Base-by-base conservation (phyloP, 2,797 vertebrate species). In the Stomatorhinus walkeri region DNA sequence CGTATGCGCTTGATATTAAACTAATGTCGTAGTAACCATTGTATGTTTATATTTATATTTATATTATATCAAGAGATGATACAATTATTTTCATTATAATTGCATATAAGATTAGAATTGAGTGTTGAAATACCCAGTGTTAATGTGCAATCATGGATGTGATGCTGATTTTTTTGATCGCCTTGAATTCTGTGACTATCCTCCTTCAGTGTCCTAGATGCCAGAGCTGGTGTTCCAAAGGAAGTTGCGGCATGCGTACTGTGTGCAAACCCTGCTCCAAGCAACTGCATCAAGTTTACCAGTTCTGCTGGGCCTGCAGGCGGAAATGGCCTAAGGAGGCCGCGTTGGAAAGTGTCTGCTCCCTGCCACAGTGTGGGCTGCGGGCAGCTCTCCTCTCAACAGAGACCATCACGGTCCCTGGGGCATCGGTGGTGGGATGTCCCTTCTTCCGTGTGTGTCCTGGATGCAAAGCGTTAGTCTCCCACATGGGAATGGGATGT, bases 381-480 rank as follows among this genome's bases (percentile, higher is more conserved):
- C 86, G 72, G 14, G 89, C 89, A n/a, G 89, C 89, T n/a, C 89
- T 89, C 54, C 51, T 89, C 24, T 89, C 89, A 8, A 0, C 52
- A 0, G 40, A 87, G 36, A 87, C 72, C 51, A 83, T 87, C 68
- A 83, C 72, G 22, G 10, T 6, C 76, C 14, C 7, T 14, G 22
- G 22, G 36, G 43, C 52, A 16, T 51, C 22, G 4, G 89, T 89
- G 14, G 14, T 14, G 1, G 86, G 86, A 36, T 89, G 89, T 40
- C 89, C 89, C 86, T 87, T 87, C 52, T 89, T 89, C 61, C 51
- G 89, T 0, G 85, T 49, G 22, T 89, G 89, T 51, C 89, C 89
- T 14, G 1, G 3, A 54, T 89, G 89, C 86, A 28, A 87, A 5
- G 54, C 76, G 7, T 54, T 89, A 28, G 72, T 89, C 32, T 83